Evolutionary conservation across 2,888 invertebrate genomes (phyloP).

Genomic region (Sphaerophoria rueppellii): DNA sequence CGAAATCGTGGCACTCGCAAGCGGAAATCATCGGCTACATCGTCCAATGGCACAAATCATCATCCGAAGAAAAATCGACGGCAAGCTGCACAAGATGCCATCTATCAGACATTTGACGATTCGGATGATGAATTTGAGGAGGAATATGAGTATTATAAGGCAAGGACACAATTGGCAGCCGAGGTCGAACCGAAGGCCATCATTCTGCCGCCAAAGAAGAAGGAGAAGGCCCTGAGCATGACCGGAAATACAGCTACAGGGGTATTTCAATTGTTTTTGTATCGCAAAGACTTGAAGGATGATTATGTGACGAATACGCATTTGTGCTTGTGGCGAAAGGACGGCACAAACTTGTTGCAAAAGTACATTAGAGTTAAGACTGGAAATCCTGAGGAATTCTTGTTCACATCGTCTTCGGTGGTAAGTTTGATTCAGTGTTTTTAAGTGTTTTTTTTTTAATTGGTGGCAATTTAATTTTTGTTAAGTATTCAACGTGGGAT

Average conservation of each 20-base stretch:
- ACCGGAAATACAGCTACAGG: slow-evolving; percentile 34
- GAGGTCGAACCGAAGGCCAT: slow-evolving; percentile 75
- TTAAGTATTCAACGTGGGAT: slow-evolving; percentile 82
- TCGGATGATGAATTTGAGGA: slow-evolving; percentile 77
- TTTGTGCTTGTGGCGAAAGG: slow-evolving; percentile 81
- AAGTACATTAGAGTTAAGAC: slow-evolving; percentile 81
- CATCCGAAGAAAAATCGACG: slow-evolving; percentile 53
- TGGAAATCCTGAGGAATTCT: slow-evolving; percentile 77
- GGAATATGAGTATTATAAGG: slow-evolving; percentile 69
- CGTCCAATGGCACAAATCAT: slow-evolving; percentile 67
- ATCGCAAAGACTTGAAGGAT: slow-evolving; percentile 79
- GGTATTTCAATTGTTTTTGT: slow-evolving; percentile 70
- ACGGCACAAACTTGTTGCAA: slow-evolving; percentile 80
- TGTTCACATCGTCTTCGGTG: slow-evolving; percentile 82
- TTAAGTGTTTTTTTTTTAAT: background rate
- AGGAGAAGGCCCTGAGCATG: slow-evolving; percentile 74
- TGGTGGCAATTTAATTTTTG: background rate
- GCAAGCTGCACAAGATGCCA: slow-evolving; percentile 74
- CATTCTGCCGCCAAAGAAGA: slow-evolving; percentile 78
- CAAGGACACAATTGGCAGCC: slow-evolving; percentile 71
- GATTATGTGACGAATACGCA: slow-evolving; percentile 79
- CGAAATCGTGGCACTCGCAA: slow-evolving; percentile 73
- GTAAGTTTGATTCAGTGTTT: slow-evolving; percentile 75
- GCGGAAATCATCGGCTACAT: slow-evolving; percentile 66
- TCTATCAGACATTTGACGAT: slow-evolving; percentile 77